Evolutionary conservation across 2,888 invertebrate species (phyloP).

Genomic region (Lasioglossum morio): DNA sequence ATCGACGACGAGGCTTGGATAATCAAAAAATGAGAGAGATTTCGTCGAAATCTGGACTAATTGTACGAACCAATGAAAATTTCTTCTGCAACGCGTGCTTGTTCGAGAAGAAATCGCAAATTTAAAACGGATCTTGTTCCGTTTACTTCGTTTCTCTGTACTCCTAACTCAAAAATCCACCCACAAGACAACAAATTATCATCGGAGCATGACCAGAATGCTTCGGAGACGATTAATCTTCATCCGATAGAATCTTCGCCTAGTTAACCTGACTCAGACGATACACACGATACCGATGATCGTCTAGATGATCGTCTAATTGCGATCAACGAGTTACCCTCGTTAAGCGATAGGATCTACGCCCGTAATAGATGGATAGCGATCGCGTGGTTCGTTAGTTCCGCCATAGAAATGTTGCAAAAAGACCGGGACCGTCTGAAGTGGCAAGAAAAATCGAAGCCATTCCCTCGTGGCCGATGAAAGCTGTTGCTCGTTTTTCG

Average conservation of each 20-base stretch:
- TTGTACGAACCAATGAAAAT: neutral
- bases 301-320: neutral
- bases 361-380: neutral
- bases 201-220: neutral
- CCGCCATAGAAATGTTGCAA: neutral
- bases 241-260: neutral
- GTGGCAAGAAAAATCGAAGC: neutral
- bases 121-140: neutral
- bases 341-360: neutral
- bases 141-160: too few species aligned
- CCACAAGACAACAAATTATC: neutral
- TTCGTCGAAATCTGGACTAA: neutral
- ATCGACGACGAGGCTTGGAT: neutral
- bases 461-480: neutral
- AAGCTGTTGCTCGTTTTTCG: neutral
- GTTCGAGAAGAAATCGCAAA: neutral
- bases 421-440: neutral
- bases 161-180: neutral
- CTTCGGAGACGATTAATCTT: neutral
- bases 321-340: neutral
- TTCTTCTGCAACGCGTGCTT: neutral
- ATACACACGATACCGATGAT: neutral
- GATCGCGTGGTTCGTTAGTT: slow-evolving; percentile 9
- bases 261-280: neutral
- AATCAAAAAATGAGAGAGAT: neutral